phyloP scores from a whole-genome alignment of 1,140 invertebrate species.

The Uloborus diversus region DNA sequence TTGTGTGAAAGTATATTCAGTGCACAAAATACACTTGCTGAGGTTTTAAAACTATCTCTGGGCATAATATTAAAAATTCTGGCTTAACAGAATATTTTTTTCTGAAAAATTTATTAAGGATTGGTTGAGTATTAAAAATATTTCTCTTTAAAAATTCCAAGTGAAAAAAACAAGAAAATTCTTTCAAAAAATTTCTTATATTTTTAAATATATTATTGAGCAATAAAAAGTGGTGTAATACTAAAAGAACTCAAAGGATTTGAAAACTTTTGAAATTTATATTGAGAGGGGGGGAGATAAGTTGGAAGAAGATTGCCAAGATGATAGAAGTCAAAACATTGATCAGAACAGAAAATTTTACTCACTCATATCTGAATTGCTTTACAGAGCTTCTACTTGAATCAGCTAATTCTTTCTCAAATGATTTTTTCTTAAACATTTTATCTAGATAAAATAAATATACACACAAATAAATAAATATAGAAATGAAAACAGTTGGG shows the following conservation, averaged over 20 bases:
- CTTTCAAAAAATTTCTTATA: background rate
- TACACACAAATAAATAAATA: background rate
- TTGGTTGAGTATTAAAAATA: background rate
- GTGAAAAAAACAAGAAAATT: background rate
- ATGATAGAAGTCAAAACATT: background rate
- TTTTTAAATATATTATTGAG: background rate
- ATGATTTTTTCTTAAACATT: constrained; percentile 19
- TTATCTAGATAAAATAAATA: background rate
- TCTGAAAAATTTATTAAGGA: background rate
- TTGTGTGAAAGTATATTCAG: background rate
- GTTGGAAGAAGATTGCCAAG: background rate
- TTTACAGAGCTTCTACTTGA: constrained; percentile 45
- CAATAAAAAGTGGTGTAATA: background rate
- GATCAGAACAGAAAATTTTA: constrained; percentile 6
- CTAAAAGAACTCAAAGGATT: background rate
- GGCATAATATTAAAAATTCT: background rate
- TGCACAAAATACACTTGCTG: background rate
- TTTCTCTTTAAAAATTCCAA: background rate
- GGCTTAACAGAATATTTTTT: too few species aligned
- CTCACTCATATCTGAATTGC: constrained; percentile 54
- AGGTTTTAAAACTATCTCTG: background rate
- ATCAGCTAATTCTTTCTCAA: constrained; percentile 49
- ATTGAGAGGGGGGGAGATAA: background rate
- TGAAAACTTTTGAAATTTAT: background rate
- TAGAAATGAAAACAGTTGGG: background rate